Evolutionary conservation across 2,888 invertebrate genomes (phyloP).

Genomic region (Dendrolimus pini): DNA sequence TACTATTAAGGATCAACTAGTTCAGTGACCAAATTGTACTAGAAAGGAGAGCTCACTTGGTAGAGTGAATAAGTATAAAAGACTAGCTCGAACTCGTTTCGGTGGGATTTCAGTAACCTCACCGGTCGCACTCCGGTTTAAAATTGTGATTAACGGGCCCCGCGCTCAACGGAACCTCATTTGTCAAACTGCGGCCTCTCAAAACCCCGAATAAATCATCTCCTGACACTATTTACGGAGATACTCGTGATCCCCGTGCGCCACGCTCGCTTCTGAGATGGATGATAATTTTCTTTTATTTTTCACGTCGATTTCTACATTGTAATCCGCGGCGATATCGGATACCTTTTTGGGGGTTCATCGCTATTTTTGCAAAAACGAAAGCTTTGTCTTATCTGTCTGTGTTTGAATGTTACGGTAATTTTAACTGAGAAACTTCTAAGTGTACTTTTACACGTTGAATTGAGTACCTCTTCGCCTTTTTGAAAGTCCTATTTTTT

Average conservation of each 20-base stretch:
- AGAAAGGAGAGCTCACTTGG: no score
- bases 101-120: slow-evolving; percentile 13
- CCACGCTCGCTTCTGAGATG: slow-evolving; percentile 28
- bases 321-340: background rate
- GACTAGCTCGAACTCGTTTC: background rate
- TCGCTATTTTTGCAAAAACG: no score
- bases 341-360: no score
- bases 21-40: no score
- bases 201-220: slow-evolving; percentile 42
- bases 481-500: no score
- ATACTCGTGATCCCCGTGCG: slow-evolving; percentile 29
- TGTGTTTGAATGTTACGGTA: no score
- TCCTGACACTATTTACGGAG: slow-evolving; percentile 43
- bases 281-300: slow-evolving; percentile 30
- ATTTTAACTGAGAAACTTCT: no score
- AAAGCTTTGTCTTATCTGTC: no score
- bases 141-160: slow-evolving; percentile 35
- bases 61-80: no score
- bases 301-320: background rate
- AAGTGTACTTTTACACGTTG: no score
- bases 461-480: no score
- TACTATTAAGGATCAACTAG: no score
- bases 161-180: slow-evolving; percentile 26
- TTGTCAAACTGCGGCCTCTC: slow-evolving; percentile 37
- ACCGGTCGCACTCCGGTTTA: slow-evolving; percentile 14